These are phyloP conservation scores for Lasioglossum lativentre DNA, from an alignment of 2,888 invertebrate genomes.

Conservation along the genomic window DNA sequence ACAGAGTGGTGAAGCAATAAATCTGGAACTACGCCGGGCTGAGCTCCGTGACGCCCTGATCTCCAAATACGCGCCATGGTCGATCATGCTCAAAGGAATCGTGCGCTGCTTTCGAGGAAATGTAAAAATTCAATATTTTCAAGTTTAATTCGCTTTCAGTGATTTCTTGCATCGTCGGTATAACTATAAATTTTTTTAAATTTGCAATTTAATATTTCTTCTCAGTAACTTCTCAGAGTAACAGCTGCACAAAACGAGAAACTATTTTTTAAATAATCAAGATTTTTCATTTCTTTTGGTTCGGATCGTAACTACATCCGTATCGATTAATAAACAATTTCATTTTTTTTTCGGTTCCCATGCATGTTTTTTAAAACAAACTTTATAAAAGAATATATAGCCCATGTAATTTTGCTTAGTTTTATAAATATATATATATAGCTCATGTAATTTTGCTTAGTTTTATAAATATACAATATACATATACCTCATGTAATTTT, in stretches of 20 bases:
- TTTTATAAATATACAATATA: no score
- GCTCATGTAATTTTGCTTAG: neutral
- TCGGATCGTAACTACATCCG: neutral
- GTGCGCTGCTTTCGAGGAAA: neutral
- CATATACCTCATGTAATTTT: neutral
- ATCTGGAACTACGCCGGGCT: neutral
- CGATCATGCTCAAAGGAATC: conserved; percentile 2
- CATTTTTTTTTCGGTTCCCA: no score
- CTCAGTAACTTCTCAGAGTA: no score
- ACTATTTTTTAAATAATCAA: neutral
- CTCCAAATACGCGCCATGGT: neutral
- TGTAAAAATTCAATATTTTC: neutral
- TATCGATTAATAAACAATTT: no score
- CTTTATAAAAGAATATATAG: no score
- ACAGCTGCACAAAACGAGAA: neutral
- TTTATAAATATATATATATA: no score
- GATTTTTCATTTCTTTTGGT: neutral
- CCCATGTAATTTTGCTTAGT: neutral
- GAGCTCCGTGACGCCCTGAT: neutral
- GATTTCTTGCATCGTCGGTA: no score
- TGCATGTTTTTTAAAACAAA: no score
- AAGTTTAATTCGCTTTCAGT: neutral
- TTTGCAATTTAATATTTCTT: no score
- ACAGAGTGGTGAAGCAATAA: conserved; percentile 5
- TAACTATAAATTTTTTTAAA: no score